phyloP scores from a whole-genome alignment of 2,888 invertebrate genomes.

The Drosophila pseudotakahashii region DNA sequence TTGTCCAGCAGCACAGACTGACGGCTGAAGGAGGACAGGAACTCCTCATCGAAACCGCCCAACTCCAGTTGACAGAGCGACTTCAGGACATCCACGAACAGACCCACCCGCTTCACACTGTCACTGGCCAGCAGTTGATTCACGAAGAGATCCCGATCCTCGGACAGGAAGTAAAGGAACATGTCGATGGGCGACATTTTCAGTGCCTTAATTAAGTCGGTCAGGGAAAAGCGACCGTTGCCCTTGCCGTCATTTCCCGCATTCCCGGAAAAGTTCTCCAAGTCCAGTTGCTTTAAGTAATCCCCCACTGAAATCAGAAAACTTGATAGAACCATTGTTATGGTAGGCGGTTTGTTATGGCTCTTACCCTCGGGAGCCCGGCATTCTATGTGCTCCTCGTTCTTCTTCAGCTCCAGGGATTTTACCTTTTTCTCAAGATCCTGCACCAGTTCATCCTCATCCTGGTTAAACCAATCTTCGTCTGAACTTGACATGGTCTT shows the following conservation, averaged over 20 bases:
- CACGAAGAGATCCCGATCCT: slow-evolving; percentile 57
- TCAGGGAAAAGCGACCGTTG: slow-evolving; percentile 30
- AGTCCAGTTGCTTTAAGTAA: slow-evolving; percentile 10
- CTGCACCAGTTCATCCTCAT: slow-evolving; percentile 81
- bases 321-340: too few species aligned
- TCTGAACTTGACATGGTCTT: slow-evolving; percentile 60
- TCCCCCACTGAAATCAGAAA: slow-evolving; percentile 19
- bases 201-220: slow-evolving; percentile 46
- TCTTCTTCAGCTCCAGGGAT: slow-evolving; percentile 12
- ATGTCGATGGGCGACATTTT: slow-evolving; percentile 70
- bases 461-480: slow-evolving; percentile 83
- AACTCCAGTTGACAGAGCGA: slow-evolving; percentile 71
- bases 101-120: slow-evolving; percentile 62
- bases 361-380: slow-evolving; percentile 19
- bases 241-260: slow-evolving; percentile 15
- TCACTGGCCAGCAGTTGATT: slow-evolving; percentile 68
- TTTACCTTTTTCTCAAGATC: slow-evolving; percentile 64
- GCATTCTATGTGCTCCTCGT: slow-evolving; percentile 51
- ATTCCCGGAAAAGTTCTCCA: slow-evolving; percentile 1
- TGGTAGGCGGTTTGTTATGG: background rate
- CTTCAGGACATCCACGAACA: slow-evolving; percentile 65
- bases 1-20: slow-evolving; percentile 65
- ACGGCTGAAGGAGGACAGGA: slow-evolving; percentile 61
- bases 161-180: slow-evolving; percentile 68
- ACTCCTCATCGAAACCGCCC: slow-evolving; percentile 69